Evolutionary conservation across 1,140 invertebrate genomes (phyloP), one percentile per base, ranked within the genome.

Genomic region (Pseudomyrmex gracilis): DNA sequence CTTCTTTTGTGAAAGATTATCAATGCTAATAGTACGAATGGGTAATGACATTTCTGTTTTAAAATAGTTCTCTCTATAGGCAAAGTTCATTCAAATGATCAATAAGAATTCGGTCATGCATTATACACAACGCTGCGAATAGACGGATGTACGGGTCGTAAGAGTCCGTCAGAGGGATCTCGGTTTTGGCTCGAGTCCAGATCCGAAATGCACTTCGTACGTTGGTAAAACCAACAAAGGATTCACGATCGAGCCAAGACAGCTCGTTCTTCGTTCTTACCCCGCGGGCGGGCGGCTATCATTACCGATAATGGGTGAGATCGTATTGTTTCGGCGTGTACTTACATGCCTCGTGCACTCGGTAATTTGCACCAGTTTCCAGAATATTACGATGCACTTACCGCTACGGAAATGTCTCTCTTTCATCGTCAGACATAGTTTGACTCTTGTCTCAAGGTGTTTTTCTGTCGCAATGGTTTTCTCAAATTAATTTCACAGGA

Each of bases 41-140:
- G 49, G 55, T 58, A 24, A 78, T 57, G 43, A 78, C 3, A 58
- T 2, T 47, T 1, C n/a, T 3, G 57, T 70, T 12, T 15, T 1
- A 5, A 10, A 78, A 78, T 15, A 20, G 9, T n/a, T 82, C 45
- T 47, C 45, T 61, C 17, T 15, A 7, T 71, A 63, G 51, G 73
- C 45, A 73, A 74, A 82, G 70, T 73, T 82, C 17, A 82, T 64
- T 74, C 49, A 82, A 74, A 63, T 82, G 78, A 74, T 74, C 58
- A 58, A 82, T 51, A 63, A 74, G 60, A 63, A 61, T 74, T 82
- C 22, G 43, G 57, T 12, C 24, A 64, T 43, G 13, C 17, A 63
- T 82, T 82, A 74, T 82, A 67, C 34, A 67, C 34, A 24, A 58
- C 43, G 34, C 17, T n/a, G 53, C 43, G 34, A 34, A 34, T 34